These are phyloP conservation scores for Drymodes brunneopygia DNA, from an alignment of 2,113 vertebrate species.

Conservation along the genomic window DNA sequence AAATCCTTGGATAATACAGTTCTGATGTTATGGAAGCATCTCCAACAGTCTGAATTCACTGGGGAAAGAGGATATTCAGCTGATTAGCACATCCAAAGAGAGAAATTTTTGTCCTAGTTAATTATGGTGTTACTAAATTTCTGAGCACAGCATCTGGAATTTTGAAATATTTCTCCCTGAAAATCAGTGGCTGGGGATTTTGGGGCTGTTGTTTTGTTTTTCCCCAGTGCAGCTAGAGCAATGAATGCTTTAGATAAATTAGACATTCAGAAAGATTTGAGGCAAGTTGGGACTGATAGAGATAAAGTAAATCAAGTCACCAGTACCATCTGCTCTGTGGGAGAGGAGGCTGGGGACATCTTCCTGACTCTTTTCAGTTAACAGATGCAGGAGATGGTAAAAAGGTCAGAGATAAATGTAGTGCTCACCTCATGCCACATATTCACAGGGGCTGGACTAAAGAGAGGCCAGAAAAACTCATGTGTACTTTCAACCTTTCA, in stretches of 20 bases:
- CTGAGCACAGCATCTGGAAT: neutral
- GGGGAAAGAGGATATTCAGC: neutral
- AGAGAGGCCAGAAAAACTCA: constrained; percentile 55
- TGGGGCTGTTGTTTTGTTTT: neutral
- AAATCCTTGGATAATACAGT: neutral
- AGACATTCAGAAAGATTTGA: constrained; percentile 11
- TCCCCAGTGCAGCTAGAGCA: neutral
- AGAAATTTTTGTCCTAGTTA: constrained; percentile 23
- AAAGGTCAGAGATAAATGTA: constrained; percentile 75
- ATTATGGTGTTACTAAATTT: neutral
- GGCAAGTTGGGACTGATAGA: neutral
- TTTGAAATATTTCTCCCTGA: neutral
- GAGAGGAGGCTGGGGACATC: constrained; percentile 52
- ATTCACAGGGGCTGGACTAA: constrained; percentile 55
- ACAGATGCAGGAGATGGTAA: constrained; percentile 65
- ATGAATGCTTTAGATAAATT: neutral
- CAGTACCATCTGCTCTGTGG: constrained; percentile 49
- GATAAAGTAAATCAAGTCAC: constrained; percentile 54
- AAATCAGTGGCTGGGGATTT: neutral
- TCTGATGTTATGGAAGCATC: neutral
- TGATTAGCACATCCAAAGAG: neutral
- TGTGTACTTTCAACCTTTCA: constrained; percentile 68
- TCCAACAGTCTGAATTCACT: neutral
- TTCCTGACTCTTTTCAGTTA: constrained; percentile 47
- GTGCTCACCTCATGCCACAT: constrained; percentile 54